Percentiles rank a stretch among this genome's conserved stretches.
phyloP scores from a whole-genome alignment of 2,113 vertebrate species.

The Spermophilus dauricus region DNA sequence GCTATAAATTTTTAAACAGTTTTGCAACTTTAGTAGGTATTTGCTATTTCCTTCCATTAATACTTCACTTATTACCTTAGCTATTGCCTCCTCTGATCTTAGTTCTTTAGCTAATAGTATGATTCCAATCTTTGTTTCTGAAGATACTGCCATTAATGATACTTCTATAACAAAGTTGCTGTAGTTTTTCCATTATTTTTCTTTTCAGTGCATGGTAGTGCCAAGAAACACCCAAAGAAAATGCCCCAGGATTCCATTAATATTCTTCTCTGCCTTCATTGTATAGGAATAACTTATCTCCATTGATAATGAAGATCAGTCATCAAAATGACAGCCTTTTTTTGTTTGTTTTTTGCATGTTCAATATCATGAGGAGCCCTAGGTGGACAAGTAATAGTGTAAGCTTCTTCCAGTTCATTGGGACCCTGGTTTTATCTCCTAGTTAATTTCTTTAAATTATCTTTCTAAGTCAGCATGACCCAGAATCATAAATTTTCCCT shows the following conservation, averaged over 20 bases:
- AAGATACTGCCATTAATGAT: not conserved
- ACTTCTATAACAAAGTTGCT: not conserved
- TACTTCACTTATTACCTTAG: not conserved
- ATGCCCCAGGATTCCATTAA: not conserved
- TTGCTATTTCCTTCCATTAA: not conserved
- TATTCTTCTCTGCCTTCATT: not conserved
- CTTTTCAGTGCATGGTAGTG: not conserved
- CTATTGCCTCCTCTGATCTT: not conserved
- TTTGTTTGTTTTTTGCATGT: not conserved
- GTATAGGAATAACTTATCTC: not conserved
- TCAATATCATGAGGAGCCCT: not conserved
- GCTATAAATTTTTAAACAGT: not conserved
- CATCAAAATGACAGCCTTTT: not conserved
- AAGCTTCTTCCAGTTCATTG: not conserved
- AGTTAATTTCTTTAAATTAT: not conserved
- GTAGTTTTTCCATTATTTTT: not conserved
- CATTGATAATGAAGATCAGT: not conserved
- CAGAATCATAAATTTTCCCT: not conserved
- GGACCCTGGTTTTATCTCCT: not conserved
- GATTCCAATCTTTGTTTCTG: not conserved
- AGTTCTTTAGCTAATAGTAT: not conserved
- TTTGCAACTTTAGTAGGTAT: not conserved
- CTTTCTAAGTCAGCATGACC: not conserved
- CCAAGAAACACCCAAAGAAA: not conserved
- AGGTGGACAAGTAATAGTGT: not conserved